These are phyloP conservation scores for Cremastobaeus sp. DNA, from an alignment of 2,888 invertebrate species.

Conservation along the genomic window DNA sequence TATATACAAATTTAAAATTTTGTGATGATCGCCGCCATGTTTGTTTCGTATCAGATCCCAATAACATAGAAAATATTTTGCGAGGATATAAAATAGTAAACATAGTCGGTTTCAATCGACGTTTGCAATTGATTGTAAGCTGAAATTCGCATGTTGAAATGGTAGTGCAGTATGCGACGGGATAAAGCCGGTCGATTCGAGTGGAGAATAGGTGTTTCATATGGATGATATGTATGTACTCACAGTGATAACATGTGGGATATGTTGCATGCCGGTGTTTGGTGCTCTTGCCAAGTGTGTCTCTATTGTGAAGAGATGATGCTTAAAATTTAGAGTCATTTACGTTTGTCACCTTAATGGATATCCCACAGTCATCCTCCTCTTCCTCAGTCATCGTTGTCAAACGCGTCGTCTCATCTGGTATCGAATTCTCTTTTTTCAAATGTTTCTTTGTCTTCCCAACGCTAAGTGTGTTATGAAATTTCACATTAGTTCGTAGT, in stretches of 20 bases:
- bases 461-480: no score
- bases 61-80: no score
- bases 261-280: conserved; percentile 73
- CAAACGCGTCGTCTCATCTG: conserved; percentile 82
- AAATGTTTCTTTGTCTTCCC: conserved; percentile 85
- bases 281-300: conserved; percentile 73
- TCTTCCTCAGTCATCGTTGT: conserved; percentile 94
- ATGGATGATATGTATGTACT: conserved; percentile 66
- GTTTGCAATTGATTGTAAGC: no score
- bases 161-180: neutral
- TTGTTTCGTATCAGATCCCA: no score
- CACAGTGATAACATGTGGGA: conserved; percentile 68
- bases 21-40: no score
- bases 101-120: no score
- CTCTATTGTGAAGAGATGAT: conserved; percentile 68
- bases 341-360: conserved; percentile 81
- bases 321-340: conserved; percentile 74
- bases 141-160: no score
- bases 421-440: conserved; percentile 83
- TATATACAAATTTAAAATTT: no score
- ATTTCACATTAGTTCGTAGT: no score
- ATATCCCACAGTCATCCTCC: conserved; percentile 82
- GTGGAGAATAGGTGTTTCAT: conserved; percentile 34
- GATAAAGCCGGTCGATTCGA: neutral
- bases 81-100: no score